A percentile compares a stretch with the other conserved stretches of the same genome.
Conservation (phyloP, 2,888 invertebrate species). For the Sinotaia quadrata region DNA sequence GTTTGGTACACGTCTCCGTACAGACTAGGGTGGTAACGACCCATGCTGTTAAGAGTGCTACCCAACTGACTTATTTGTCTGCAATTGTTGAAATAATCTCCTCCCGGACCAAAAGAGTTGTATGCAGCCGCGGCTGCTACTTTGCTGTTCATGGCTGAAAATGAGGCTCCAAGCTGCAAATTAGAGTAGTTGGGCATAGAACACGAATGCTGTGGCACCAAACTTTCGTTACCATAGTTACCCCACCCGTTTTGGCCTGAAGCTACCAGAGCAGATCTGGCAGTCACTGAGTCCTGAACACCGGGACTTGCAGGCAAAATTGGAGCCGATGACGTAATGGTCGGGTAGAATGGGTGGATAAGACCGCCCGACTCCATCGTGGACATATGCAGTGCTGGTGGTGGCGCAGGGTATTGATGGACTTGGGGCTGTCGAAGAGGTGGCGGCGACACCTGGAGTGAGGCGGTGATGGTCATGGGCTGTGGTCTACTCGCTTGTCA, state of each 20-base stretch:
- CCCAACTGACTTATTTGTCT: conserved; percentile 62
- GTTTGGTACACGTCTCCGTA: conserved; percentile 66
- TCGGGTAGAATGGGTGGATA: conserved; percentile 60
- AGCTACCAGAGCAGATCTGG: conserved; percentile 54
- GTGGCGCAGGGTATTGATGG: not conserved
- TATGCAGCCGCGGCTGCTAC: conserved; percentile 47
- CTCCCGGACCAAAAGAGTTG: conserved; percentile 56
- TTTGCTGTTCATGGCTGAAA: conserved; percentile 62
- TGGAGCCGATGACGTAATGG: conserved; percentile 53
- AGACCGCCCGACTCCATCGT: conserved; percentile 62
- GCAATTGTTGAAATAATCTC: conserved; percentile 64
- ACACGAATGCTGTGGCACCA: conserved; percentile 61
- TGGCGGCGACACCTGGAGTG: conserved; percentile 8
- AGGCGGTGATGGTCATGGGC: conserved; percentile 30
- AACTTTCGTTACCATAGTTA: conserved; percentile 56
- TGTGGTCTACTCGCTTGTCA: conserved; percentile 6
- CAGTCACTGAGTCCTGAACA: conserved; percentile 52
- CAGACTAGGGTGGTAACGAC: conserved; percentile 57
- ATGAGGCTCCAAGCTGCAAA: conserved; percentile 60
- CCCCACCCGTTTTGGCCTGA: conserved; percentile 64
- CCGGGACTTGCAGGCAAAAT: conserved; percentile 58
- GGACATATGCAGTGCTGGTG: conserved; percentile 46
- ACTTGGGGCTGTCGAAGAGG: not conserved
- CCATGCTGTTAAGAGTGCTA: conserved; percentile 61
- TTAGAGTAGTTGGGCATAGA: conserved; percentile 63